Conservation (phyloP, 2,113 vertebrate genomes). For the Dolichallabes microphthalmus region DNA sequence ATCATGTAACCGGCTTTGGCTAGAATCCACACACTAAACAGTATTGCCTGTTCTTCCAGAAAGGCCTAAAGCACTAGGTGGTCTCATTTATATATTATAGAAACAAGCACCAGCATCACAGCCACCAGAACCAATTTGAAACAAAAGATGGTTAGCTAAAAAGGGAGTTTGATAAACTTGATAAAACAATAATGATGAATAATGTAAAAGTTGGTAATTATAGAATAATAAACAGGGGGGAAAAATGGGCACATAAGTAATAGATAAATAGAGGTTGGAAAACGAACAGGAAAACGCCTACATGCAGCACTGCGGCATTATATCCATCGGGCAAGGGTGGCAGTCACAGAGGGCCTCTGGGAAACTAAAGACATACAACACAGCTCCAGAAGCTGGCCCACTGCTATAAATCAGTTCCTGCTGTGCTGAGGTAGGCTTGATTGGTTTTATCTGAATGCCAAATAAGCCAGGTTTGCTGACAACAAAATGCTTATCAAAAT, state of each 20-base stretch:
- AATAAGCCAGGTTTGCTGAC: background rate
- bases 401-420: slow-evolving; percentile 26
- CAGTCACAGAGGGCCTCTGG: background rate
- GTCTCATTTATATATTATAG: background rate
- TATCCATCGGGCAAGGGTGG: background rate
- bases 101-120: background rate
- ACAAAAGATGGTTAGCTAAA: background rate
- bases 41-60: background rate
- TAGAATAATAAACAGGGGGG: background rate
- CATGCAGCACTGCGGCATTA: background rate
- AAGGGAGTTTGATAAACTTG: background rate
- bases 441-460: slow-evolving; percentile 6
- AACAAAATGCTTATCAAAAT: background rate
- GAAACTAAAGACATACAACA: slow-evolving; percentile 9
- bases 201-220: background rate
- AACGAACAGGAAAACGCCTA: background rate
- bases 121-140: background rate
- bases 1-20: slow-evolving; percentile 4
- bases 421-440: slow-evolving; percentile 22
- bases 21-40: background rate
- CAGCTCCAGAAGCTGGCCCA: background rate
- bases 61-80: background rate
- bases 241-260: background rate
- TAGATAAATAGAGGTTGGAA: background rate
- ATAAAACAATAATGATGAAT: background rate